phyloP scores from a whole-genome alignment of 2,888 invertebrate species.

The Latrodectus elegans region DNA sequence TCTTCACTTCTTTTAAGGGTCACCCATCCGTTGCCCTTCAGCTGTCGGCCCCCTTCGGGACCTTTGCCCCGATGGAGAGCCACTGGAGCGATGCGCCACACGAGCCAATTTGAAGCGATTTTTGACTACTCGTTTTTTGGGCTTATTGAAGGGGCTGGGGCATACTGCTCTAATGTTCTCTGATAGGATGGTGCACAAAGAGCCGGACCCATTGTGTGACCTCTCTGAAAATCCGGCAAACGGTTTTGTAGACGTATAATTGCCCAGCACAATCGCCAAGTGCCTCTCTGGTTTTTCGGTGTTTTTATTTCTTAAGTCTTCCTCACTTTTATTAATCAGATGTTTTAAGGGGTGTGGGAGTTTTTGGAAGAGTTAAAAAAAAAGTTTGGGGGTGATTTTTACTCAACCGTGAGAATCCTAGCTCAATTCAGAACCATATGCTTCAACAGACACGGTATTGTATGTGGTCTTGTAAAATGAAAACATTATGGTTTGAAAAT shows the following conservation, averaged over 20 bases:
- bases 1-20: constrained; percentile 61
- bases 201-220: neutral
- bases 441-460: too few species aligned
- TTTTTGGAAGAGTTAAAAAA: neutral
- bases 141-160: constrained; percentile 8
- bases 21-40: constrained; percentile 61
- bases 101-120: constrained; percentile 59
- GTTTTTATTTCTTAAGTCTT: constrained; percentile 31
- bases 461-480: too few species aligned
- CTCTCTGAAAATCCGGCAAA: constrained; percentile 13
- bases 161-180: constrained; percentile 18
- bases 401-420: constrained; percentile 18
- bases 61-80: neutral
- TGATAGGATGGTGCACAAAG: constrained; percentile 42
- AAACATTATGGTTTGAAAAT: too few species aligned
- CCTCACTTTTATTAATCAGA: constrained; percentile 24
- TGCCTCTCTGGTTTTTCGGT: constrained; percentile 12
- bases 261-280: constrained; percentile 40
- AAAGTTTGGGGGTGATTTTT: neutral
- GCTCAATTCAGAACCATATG: neutral
- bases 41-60: neutral
- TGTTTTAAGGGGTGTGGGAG: constrained; percentile 10
- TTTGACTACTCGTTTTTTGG: constrained; percentile 45
- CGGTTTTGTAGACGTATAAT: constrained; percentile 25
- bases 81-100: constrained; percentile 27